Percentiles rank a stretch among this genome's conserved stretches.
phyloP scores from a whole-genome alignment of 2,797 vertebrate genomes.

The Merluccius polli region DNA sequence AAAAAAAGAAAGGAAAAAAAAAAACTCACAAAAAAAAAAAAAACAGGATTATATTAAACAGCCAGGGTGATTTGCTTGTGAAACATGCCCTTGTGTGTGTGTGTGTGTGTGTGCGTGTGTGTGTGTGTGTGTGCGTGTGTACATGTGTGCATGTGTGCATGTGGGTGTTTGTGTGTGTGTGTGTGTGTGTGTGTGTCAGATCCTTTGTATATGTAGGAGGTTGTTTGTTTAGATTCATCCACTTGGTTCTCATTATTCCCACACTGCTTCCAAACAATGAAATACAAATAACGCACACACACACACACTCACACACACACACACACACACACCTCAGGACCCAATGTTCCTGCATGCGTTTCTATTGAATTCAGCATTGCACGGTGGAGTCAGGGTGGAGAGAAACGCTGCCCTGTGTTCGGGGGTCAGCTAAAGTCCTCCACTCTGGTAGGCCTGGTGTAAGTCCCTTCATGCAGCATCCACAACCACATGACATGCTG shows the following conservation, averaged over 20 bases:
- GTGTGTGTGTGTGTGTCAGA: conserved; percentile 4
- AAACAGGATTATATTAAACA: conserved; percentile 8
- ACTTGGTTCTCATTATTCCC: conserved; percentile 5
- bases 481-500: background rate
- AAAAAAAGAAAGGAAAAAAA: background rate
- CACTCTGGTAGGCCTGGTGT: background rate
- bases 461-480: background rate
- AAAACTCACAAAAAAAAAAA: background rate
- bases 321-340: conserved; percentile 4
- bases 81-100: background rate
- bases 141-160: background rate
- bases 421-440: background rate
- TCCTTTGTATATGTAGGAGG: conserved; percentile 1
- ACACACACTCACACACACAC: conserved; percentile 7
- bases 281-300: conserved; percentile 6
- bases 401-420: background rate
- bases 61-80: conserved; percentile 19
- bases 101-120: background rate
- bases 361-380: background rate
- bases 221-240: conserved; percentile 3
- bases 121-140: background rate
- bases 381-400: background rate
- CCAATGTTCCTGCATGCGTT: background rate
- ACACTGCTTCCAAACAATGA: conserved; percentile 9
- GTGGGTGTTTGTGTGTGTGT: conserved; percentile 4